These are phyloP conservation scores for Chymomyza procnemis DNA, from an alignment of 2,888 invertebrate genomes.

Conservation along the genomic window DNA sequence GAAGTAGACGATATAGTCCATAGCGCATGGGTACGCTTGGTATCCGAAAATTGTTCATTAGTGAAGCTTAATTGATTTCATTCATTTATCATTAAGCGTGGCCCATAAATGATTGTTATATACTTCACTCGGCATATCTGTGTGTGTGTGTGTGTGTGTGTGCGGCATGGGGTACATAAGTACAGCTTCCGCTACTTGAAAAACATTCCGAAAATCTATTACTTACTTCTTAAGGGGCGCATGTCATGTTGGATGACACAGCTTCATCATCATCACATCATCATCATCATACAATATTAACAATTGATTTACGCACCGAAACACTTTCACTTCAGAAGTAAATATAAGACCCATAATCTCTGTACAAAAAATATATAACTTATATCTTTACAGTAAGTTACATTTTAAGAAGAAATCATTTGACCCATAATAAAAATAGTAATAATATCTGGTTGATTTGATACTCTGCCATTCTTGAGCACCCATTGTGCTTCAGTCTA, in stretches of 20 bases:
- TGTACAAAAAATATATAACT: neutral
- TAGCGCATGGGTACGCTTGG: slow-evolving; percentile 16
- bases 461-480: too few species aligned
- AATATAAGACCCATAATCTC: neutral
- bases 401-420: too few species aligned
- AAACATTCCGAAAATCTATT: neutral
- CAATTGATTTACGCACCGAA: neutral
- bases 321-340: neutral
- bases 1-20: neutral
- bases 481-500: too few species aligned
- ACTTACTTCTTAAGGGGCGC: slow-evolving; percentile 47
- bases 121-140: neutral
- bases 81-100: slow-evolving; percentile 76
- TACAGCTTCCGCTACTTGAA: slow-evolving; percentile 33
- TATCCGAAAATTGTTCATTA: slow-evolving; percentile 73
- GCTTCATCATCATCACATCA: slow-evolving; percentile 28
- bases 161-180: slow-evolving; percentile 20
- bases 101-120: slow-evolving; percentile 25
- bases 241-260: slow-evolving; percentile 49
- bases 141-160: slow-evolving; percentile 22
- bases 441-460: too few species aligned
- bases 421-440: too few species aligned
- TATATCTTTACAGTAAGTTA: too few species aligned
- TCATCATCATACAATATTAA: neutral
- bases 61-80: slow-evolving; percentile 76